Conservation (phyloP, 2,888 invertebrate genomes). For the Pogonocherus hispidulus region DNA sequence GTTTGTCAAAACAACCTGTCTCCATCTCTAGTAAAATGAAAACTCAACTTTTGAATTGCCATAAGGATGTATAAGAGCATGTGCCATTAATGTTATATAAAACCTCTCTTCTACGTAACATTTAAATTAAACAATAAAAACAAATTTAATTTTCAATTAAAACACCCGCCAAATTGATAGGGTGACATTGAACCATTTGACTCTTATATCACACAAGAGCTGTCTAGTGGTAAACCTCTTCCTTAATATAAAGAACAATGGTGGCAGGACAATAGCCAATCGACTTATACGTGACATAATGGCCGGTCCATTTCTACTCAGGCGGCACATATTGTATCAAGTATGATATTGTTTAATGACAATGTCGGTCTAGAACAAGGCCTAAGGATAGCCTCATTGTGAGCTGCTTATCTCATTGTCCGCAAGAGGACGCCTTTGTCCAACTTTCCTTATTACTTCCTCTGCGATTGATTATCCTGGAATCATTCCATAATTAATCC, state of each 20-base stretch:
- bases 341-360: constrained; percentile 69
- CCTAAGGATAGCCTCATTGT: constrained; percentile 60
- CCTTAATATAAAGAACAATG: constrained; percentile 67
- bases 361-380: constrained; percentile 66
- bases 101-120: too few species aligned
- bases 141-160: neutral
- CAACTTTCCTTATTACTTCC: constrained; percentile 59
- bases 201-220: constrained; percentile 25
- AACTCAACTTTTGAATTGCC: too few species aligned
- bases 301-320: constrained; percentile 59
- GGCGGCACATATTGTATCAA: constrained; percentile 68
- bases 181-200: neutral
- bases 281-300: constrained; percentile 68
- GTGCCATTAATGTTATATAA: too few species aligned
- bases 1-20: too few species aligned
- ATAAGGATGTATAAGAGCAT: too few species aligned
- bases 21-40: too few species aligned
- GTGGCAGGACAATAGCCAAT: constrained; percentile 66
- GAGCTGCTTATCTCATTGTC: constrained; percentile 49
- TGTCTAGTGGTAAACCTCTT: constrained; percentile 49
- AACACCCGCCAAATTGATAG: neutral
- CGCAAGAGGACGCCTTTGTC: constrained; percentile 50
- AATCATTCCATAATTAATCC: constrained; percentile 65
- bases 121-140: too few species aligned
- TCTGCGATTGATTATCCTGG: constrained; percentile 61